phyloP scores from a whole-genome alignment of 37 sponge, comb jelly and placozoan genomes.

The Axinella damicornis region DNA sequence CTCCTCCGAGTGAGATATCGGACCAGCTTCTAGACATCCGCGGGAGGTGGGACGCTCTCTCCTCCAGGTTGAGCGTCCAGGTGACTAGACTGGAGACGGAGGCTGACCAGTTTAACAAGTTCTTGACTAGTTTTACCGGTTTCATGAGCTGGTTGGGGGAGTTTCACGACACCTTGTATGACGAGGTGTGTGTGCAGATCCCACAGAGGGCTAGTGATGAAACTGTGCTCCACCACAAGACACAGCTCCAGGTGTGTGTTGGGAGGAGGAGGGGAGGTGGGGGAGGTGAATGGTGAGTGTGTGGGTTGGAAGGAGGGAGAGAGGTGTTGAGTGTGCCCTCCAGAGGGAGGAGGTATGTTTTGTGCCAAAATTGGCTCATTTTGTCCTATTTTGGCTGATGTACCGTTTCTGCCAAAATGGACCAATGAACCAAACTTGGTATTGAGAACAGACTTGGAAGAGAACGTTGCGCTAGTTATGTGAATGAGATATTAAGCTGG shows the following conservation, averaged over 20 bases:
- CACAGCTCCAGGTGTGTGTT: constrained; percentile 21
- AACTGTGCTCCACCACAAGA: neutral
- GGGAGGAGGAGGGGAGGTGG: no score
- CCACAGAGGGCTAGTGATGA: constrained; percentile 15
- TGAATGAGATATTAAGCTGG: no score
- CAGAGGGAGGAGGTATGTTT: no score
- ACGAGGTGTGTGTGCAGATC: constrained; percentile 29
- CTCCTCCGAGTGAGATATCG: neutral
- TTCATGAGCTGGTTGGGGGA: constrained; percentile 37
- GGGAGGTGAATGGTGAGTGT: no score
- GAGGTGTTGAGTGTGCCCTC: no score
- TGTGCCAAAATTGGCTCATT: no score
- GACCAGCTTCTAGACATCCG: neutral
- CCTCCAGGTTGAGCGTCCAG: neutral
- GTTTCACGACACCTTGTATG: constrained; percentile 14
- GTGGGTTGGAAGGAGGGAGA: no score
- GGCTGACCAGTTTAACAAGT: constrained; percentile 9
- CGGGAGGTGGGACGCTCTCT: constrained; percentile 22
- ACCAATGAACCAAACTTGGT: no score
- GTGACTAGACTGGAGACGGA: neutral
- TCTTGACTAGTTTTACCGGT: constrained; percentile 1
- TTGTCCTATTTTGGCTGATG: no score
- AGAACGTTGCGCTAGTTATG: no score
- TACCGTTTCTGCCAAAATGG: no score
- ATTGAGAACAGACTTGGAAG: no score